A percentile compares a stretch with the other conserved stretches of the same genome.
Conservation (phyloP, 1,140 invertebrate species). For the Teleogryllus occipitalis region DNA sequence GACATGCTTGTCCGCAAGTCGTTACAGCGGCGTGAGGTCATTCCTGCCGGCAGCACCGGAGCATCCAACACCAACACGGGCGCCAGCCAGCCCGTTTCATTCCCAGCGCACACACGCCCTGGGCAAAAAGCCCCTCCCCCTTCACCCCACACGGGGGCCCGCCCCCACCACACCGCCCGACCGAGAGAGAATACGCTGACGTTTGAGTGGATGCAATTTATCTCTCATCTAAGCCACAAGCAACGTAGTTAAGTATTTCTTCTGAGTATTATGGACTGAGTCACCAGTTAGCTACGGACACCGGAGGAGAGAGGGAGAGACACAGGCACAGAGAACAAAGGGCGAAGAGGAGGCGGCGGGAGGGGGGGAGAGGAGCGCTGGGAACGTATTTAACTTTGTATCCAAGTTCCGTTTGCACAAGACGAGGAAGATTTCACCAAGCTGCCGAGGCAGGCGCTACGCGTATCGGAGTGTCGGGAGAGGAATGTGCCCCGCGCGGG, state of each 20-base stretch:
- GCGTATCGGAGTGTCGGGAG: neutral
- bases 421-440: neutral
- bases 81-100: neutral
- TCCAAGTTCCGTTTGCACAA: neutral
- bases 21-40: no score
- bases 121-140: neutral
- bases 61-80: no score
- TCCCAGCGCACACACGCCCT: neutral
- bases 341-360: neutral
- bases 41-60: no score
- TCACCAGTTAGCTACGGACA: slow-evolving; percentile 3
- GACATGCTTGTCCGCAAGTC: no score
- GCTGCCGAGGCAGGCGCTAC: neutral
- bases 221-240: slow-evolving; percentile 3
- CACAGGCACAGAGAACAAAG: neutral
- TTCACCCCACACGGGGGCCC: no score
- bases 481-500: neutral
- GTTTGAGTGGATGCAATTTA: slow-evolving; percentile 4
- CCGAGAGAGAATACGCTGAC: neutral
- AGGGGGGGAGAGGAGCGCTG: neutral
- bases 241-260: slow-evolving; percentile 5
- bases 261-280: neutral
- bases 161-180: no score
- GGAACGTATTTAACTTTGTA: neutral
- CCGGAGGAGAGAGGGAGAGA: neutral